Conservation (phyloP, 2,113 vertebrate genomes). For the Pangasianodon hypophthalmus region DNA sequence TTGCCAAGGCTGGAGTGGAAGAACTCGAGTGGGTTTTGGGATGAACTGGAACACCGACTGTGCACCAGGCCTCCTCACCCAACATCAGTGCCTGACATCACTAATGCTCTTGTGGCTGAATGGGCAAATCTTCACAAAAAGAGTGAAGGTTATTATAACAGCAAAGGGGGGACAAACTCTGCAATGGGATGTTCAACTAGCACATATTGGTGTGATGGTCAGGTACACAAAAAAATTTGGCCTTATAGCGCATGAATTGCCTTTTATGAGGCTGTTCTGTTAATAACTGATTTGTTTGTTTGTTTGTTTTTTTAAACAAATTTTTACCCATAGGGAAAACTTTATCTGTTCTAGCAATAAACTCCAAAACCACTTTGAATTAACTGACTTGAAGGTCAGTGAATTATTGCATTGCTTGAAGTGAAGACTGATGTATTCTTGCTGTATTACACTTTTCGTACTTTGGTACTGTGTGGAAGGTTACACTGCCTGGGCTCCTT, state of each 20-base stretch:
- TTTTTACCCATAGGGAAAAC: neutral
- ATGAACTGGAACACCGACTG: neutral
- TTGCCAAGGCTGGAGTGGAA: neutral
- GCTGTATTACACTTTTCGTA: neutral
- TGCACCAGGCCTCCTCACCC: neutral
- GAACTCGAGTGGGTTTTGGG: neutral
- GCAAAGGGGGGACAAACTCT: neutral
- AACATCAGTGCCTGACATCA: neutral
- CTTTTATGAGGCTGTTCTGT: neutral
- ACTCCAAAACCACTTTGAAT: neutral
- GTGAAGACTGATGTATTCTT: neutral
- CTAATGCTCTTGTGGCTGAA: neutral
- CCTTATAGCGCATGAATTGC: neutral
- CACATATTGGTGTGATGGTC: neutral
- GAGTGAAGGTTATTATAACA: neutral
- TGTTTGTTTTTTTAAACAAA: neutral
- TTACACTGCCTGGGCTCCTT: slow-evolving; percentile 1
- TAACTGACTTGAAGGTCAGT: neutral
- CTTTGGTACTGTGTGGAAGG: neutral
- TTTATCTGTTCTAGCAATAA: neutral
- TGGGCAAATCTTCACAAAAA: neutral
- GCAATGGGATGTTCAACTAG: neutral
- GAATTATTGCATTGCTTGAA: neutral
- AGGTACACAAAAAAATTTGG: neutral
- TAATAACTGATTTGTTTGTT: no score